A percentile compares a stretch with the other conserved stretches of the same genome.
phyloP scores from a whole-genome alignment of 1,140 invertebrate genomes.

The Aricia agestis region DNA sequence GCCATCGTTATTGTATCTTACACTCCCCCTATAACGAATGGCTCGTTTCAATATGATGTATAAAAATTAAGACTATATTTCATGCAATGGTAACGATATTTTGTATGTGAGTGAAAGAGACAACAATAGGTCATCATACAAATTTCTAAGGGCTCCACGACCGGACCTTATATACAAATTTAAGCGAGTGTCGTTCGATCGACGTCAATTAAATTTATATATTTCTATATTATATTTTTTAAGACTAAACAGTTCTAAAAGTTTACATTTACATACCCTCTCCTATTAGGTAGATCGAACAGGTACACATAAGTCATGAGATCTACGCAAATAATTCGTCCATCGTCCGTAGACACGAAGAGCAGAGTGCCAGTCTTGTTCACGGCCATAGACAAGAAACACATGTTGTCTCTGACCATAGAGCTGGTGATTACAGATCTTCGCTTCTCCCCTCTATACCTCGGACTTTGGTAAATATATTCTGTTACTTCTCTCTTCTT shows the following conservation, averaged over 20 bases:
- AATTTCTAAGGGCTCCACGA: too few species aligned
- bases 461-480: conserved; percentile 40
- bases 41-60: too few species aligned
- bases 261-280: conserved; percentile 46
- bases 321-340: conserved; percentile 54
- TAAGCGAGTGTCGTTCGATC: too few species aligned
- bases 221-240: too few species aligned
- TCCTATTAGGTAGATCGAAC: conserved; percentile 58
- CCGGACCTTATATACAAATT: too few species aligned
- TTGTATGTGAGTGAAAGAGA: too few species aligned
- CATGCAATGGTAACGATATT: too few species aligned
- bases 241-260: neutral
- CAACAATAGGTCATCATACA: too few species aligned
- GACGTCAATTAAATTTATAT: too few species aligned
- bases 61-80: too few species aligned
- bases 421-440: conserved; percentile 38
- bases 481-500: conserved; percentile 49
- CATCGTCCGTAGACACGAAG: conserved; percentile 60
- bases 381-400: conserved; percentile 50
- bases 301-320: conserved; percentile 47
- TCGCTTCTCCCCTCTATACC: conserved; percentile 35
- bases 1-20: too few species aligned
- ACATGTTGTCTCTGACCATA: conserved; percentile 44
- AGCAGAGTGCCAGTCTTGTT: conserved; percentile 57
- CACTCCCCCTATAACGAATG: too few species aligned